Evolutionary conservation across 2,113 vertebrate species (phyloP), one percentile per base, ranked within the genome.

Genomic region (Protobothrops flavoviridis): DNA sequence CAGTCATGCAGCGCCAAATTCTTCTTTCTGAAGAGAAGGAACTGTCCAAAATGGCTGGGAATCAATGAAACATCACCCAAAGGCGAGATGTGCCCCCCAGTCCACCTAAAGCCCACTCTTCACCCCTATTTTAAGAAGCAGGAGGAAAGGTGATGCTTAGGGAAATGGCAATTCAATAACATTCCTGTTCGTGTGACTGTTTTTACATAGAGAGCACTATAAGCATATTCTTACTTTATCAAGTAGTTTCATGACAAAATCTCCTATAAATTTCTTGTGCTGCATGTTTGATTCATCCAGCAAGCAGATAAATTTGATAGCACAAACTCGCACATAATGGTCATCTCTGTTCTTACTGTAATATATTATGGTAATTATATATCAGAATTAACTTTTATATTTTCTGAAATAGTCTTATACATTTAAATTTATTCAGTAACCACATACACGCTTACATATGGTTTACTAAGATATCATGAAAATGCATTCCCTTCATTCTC

Each of bases 311-410:
- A 99, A 99, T 90, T 98, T 98, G 95, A 99, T 24, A 7, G 97
- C 98, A 96, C 98, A 98, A 45, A 98, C 95, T 20, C 99, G 98
- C 57, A 99, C 98, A 0, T 98, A 97, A 96, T 98, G 98, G 94
- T 99, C 99, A 69, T 99, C 99, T 95, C 98, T 96, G 96, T 97
- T 97, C 91, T 98, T 97, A 92, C 99, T 99, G 97, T 33, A 97
- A 98, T 93, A 96, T 15, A 97, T 43, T 89, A 45, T 61, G 90
- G 12, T 10, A 29, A 29, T 59, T 48, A 8, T 7, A 56, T 92
- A 87, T 92, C 5, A 93, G 64, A 93, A 2, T 45, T 74, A 93
- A 45, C 17, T 1, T 93, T 39, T 91, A 87, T 6, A 43, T 93
- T 59, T 74, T 45, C n/a, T 85, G 39, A 90, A 90, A 90, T 43